Conservation (phyloP, 2,888 invertebrate genomes). For the Dicycla oo region DNA sequence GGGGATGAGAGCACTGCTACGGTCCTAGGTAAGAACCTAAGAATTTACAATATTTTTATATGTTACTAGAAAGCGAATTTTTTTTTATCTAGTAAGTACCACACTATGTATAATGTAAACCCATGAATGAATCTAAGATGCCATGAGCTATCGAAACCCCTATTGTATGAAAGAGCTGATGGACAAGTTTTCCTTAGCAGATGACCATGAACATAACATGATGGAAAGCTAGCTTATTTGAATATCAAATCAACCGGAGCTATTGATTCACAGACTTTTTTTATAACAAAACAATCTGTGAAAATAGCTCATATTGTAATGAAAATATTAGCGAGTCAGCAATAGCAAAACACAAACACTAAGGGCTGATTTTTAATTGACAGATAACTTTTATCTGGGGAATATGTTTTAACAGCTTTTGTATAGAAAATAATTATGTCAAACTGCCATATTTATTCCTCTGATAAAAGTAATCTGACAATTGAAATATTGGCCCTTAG, state of each 20-base stretch:
- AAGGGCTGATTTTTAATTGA: no score
- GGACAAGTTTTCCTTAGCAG: neutral
- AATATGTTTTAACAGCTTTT: no score
- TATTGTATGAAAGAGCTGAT: neutral
- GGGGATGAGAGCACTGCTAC: slow-evolving; percentile 84
- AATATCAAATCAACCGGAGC: neutral
- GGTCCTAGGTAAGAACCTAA: slow-evolving; percentile 78
- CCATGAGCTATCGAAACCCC: neutral
- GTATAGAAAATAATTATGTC: no score
- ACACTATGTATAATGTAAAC: neutral
- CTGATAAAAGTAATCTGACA: no score
- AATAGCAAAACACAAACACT: neutral
- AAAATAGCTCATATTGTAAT: neutral
- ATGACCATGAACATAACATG: neutral
- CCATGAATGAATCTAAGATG: neutral
- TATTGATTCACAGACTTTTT: neutral
- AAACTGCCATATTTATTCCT: no score
- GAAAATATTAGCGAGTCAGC: no score
- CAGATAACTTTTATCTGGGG: no score
- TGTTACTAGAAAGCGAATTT: no score
- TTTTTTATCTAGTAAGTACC: neutral
- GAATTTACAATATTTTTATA: neutral
- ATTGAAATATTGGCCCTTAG: no score
- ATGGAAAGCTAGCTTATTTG: neutral
- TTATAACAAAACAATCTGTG: neutral